Evolutionary conservation across 2,797 vertebrate genomes (phyloP), one percentile per base, ranked within the genome.

Genomic region (Chaetodon trifasciatus): DNA sequence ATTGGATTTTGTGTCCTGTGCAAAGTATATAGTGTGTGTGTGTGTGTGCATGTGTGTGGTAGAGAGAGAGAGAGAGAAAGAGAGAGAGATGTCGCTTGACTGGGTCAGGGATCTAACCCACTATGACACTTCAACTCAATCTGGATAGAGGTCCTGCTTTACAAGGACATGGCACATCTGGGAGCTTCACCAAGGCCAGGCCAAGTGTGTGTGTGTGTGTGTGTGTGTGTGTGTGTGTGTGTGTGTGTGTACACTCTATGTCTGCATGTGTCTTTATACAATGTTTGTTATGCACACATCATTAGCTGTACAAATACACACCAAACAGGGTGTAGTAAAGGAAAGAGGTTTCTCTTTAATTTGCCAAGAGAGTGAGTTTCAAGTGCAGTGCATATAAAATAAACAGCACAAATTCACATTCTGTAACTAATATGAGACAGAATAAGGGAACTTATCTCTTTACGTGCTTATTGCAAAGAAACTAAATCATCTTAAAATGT

Each of bases 141-240:
- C 64, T 70, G 55, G 74, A 75, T 24, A 70, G 40, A 83, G 60
- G 37, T 74, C 80, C 57, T 72, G 50, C 67, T 85, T 79, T 78
- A 80, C n/a, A 44, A 82, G 74, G 81, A 83, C 72, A 61, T 19
- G 47, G 49, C 70, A 78, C 78, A 79, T 83, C 70, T 73, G 76
- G 76, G 50, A 68, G 47, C 72, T 70, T 79, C 40, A 70, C 28
- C 57, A 70, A 66, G 53, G 70, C 49, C 70, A 23, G 12, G 47
- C 11, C 69, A 28, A 6, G 13, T 62, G 28, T 42, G 11, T n/a
- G 47, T 37, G 60, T 57, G 42, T 53, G 12, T 62, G 42, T 77
- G 61, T 50, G 64, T 64, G 62, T 49, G 23, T 63, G 69, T 37
- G 44, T 61, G 40, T 44, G 52, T 58, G 11, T 39, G 6, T 37